phyloP scores from a whole-genome alignment of 2,113 vertebrate species.

The Gorsachius goisagi region DNA sequence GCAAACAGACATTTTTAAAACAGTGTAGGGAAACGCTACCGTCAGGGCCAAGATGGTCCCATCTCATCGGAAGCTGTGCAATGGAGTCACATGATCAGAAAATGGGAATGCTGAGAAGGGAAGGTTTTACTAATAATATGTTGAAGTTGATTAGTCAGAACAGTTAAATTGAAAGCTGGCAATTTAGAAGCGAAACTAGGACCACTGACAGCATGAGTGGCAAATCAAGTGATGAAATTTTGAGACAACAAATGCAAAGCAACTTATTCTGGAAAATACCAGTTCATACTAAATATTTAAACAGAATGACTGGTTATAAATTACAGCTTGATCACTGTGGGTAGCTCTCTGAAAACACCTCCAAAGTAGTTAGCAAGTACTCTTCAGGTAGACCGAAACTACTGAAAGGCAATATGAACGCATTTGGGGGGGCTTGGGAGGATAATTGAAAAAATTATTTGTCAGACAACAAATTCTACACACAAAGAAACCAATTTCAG shows the following conservation, averaged over 20 bases:
- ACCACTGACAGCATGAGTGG: too few species aligned
- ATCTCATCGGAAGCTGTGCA: neutral
- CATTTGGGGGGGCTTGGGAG: neutral
- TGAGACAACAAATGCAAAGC: too few species aligned
- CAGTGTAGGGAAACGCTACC: neutral
- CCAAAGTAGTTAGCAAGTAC: neutral
- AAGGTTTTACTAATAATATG: neutral
- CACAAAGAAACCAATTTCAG: neutral
- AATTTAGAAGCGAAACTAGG: too few species aligned
- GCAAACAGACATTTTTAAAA: neutral
- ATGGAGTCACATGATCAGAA: too few species aligned
- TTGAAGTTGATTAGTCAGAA: neutral
- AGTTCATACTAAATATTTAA: neutral
- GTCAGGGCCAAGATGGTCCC: rapidly evolving
- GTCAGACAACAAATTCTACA: neutral
- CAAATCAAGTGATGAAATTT: too few species aligned
- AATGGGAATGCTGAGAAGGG: neutral
- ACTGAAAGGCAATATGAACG: neutral
- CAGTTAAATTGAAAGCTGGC: too few species aligned
- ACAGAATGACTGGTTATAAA: neutral
- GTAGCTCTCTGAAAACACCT: neutral
- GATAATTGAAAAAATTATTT: neutral
- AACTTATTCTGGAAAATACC: too few species aligned
- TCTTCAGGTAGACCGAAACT: neutral
- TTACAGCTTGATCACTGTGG: neutral